Evolutionary conservation across 1,140 invertebrate species (phyloP).

Genomic region (Bombus sylvicola): DNA sequence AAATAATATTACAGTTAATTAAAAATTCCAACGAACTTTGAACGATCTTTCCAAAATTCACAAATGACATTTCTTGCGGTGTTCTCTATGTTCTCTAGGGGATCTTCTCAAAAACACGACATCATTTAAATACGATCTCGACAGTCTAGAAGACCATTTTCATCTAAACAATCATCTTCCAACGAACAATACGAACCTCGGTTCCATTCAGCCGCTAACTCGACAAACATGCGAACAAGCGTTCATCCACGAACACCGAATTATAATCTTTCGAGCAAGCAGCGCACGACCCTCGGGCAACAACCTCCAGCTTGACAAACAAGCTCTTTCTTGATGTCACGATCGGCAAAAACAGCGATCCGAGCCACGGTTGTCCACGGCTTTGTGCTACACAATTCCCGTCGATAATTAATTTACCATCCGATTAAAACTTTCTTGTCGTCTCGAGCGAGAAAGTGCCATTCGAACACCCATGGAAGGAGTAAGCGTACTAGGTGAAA

Average conservation of each 20-base stretch:
- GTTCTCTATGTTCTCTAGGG: background rate
- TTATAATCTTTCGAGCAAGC: slow-evolving; percentile 11
- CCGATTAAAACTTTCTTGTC: slow-evolving; percentile 4
- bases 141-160: background rate
- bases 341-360: slow-evolving; percentile 3
- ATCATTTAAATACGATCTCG: background rate
- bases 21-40: background rate
- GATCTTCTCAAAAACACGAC: background rate
- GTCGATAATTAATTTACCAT: slow-evolving; percentile 44
- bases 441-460: background rate
- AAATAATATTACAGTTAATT: background rate
- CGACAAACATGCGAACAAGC: slow-evolving; percentile 13
- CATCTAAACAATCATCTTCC: background rate
- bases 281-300: background rate
- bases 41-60: background rate
- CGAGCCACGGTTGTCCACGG: background rate
- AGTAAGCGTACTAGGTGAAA: too few relatives aligned
- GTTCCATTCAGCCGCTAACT: slow-evolving; percentile 11
- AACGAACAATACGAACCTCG: background rate
- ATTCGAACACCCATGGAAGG: background rate
- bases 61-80: background rate
- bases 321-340: slow-evolving; percentile 1
- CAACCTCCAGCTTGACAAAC: background rate
- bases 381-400: background rate
- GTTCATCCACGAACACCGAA: background rate